Evolutionary conservation across 2,113 vertebrate genomes (phyloP).

Genomic region (Pyrgilauda ruficollis): DNA sequence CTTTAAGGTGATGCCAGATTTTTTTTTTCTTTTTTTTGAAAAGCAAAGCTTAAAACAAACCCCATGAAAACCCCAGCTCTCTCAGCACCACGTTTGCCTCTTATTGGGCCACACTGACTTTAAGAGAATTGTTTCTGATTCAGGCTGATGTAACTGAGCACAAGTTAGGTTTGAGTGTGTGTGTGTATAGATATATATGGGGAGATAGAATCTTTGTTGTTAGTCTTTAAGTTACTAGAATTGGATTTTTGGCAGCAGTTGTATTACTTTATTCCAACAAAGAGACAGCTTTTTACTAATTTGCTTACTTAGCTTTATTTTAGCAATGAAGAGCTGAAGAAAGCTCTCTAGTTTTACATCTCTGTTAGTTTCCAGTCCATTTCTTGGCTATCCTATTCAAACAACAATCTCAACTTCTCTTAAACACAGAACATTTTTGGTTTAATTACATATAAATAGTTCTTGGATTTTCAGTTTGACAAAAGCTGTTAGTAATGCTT

Average conservation of each 20-base stretch:
- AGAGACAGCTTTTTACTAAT: not conserved
- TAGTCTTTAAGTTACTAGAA: not conserved
- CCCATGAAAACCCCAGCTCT: not conserved
- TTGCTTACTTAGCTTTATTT: not conserved
- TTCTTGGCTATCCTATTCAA: not conserved
- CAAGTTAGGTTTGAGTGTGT: not conserved
- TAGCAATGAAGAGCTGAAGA: not conserved
- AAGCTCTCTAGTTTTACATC: not conserved
- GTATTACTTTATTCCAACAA: not conserved
- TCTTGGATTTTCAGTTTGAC: not conserved
- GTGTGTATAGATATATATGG: not conserved
- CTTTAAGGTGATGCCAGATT: not conserved
- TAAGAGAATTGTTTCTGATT: not conserved
- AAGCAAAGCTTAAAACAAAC: not conserved
- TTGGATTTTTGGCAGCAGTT: not conserved
- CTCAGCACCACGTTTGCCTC: not conserved
- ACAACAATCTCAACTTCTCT: not conserved
- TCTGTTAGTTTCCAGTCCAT: not conserved
- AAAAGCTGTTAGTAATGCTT: not conserved
- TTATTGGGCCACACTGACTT: not conserved
- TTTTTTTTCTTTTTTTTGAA: not conserved
- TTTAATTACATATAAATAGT: not conserved
- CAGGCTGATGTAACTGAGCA: not conserved
- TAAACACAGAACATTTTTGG: not conserved
- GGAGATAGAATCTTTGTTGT: not conserved